Percentiles rank a stretch among this genome's conserved stretches.
phyloP scores from a whole-genome alignment of 2,888 invertebrate species.

The Euclidia mi region DNA sequence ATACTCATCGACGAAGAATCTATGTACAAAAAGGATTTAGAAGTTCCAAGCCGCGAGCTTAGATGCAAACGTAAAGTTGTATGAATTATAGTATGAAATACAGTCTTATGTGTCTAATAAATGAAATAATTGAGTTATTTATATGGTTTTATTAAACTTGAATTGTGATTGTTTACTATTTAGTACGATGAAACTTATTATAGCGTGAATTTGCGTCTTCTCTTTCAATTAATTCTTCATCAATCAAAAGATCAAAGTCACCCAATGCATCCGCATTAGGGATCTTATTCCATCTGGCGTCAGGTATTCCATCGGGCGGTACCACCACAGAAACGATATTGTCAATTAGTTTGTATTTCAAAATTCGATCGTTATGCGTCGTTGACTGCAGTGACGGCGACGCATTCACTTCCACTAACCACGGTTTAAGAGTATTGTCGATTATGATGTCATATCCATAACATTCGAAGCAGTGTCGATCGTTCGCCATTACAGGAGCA shows the following conservation, averaged over 20 bases:
- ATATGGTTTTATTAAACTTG: no score
- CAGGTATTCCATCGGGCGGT: conserved; percentile 96
- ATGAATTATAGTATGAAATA: not conserved
- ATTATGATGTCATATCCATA: conserved; percentile 99
- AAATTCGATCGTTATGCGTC: conserved; percentile 97
- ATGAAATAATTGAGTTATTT: not conserved
- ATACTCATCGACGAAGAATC: conserved; percentile 95
- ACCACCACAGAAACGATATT: conserved; percentile 97
- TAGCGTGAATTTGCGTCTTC: conserved; percentile 87
- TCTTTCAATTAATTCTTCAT: conserved; percentile 94
- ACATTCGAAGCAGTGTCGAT: conserved; percentile 97
- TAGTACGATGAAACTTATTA: conserved; percentile 62
- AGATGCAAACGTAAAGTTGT: not conserved
- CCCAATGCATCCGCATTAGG: conserved; percentile 93
- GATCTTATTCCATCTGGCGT: conserved; percentile 96
- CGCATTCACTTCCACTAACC: conserved; percentile 98
- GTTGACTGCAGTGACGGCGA: conserved; percentile 98
- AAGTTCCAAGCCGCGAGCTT: not conserved
- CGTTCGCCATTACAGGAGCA: conserved; percentile 98
- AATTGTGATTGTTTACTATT: not conserved
- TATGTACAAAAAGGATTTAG: conserved; percentile 90
- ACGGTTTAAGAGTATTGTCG: conserved; percentile 97
- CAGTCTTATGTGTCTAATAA: not conserved
- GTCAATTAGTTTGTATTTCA: conserved; percentile 98
- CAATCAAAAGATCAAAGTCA: conserved; percentile 96